Evolutionary conservation across 2,113 vertebrate species (phyloP), one percentile per base, ranked within the genome.

Genomic region (Eulemur macaco): DNA sequence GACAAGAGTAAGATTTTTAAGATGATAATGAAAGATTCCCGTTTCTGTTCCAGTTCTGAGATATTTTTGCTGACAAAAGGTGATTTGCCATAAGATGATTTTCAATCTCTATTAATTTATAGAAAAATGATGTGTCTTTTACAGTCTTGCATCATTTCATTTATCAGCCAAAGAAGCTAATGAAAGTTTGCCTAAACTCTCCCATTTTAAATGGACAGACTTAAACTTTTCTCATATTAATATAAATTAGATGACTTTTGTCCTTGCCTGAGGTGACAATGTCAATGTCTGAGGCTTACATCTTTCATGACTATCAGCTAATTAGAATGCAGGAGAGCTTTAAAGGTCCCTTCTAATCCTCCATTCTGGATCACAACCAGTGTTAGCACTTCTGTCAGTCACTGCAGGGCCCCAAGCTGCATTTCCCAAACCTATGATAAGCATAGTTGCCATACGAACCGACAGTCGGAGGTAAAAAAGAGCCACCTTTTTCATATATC

Each of bases 211-310:
- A 98, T 76, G 96, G 94, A 74, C 37, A 98, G 95, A 97, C 96
- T 86, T 95, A 86, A 98, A 97, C 97, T 98, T 97, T 97, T 96
- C 91, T 94, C 97, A 66, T 96, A 97, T 96, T 97, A 97, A 96
- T 98, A 98, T 74, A 98, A 98, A 97, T 96, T 98, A 97, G 92
- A 94, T 96, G 84, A 97, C 91, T 98, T 98, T 94, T 98, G 97
- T 98, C 98, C 98, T 98, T 98, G 96, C 97, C 97, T 94, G 81
- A 90, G 98, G 97, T 96, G 95, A 97, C 96, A 98, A 90, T 94
- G 96, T 97, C 96, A 94, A 6, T 97, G 94, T 95, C 90, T 98
- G 95, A 91, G 97, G 94, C 95, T 97, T 98, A 77, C 88, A 97
- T 97, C 97, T 98, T 97, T 98, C 97, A 97, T 98, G 98, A 96